Evolutionary conservation across 2,888 invertebrate species (phyloP), one percentile per base, ranked within the genome.

Genomic region (Pseudanteris insignis): DNA sequence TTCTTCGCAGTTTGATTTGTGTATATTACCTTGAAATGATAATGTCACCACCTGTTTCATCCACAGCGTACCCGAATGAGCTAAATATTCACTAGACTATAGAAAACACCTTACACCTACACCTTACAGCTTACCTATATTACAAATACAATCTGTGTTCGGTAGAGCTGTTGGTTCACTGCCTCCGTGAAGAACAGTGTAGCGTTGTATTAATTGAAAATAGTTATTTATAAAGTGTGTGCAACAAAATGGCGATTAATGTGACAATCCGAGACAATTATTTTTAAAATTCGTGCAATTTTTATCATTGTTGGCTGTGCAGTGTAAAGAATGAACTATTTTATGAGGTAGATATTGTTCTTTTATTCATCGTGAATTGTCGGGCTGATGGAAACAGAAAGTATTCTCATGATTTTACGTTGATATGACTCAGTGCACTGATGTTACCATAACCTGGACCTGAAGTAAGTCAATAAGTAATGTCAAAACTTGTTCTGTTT

Each of bases 401-500:
- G 33, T 46, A 24, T 10, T 13, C 29, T 28, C 25, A 9, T 10
- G 26, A 18, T 28, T 28, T 36, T 25, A 30, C 25, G 13, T 36
- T 14, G 30, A 15, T 29, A 38, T 46, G 54, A 34, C 54, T 33
- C 28, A 40, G 46, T 34, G 40, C 40, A 13, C 30, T 36, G 41
- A 43, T 21, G 41, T 12, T 33, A 33, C 9, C 34, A 57, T 57
- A 57, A 57, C 57, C 57, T 57, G 57, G 26, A 48, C 47, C 13
- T 36, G 8, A 57, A 57, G 48, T 57, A 43, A 48, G 57, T 41
- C 30, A 15, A 9, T 18, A 9, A 26, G 14, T 29, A 47, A 21
- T 24, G 24, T 48, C 33, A 40, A 46, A 33, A 26, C 14, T 21
- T 2, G 2, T 33, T n/a, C 9, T 51, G 29, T 51, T 41, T 51